Conservation (phyloP, 2,113 vertebrate species). For the Tonatia bakeri region DNA sequence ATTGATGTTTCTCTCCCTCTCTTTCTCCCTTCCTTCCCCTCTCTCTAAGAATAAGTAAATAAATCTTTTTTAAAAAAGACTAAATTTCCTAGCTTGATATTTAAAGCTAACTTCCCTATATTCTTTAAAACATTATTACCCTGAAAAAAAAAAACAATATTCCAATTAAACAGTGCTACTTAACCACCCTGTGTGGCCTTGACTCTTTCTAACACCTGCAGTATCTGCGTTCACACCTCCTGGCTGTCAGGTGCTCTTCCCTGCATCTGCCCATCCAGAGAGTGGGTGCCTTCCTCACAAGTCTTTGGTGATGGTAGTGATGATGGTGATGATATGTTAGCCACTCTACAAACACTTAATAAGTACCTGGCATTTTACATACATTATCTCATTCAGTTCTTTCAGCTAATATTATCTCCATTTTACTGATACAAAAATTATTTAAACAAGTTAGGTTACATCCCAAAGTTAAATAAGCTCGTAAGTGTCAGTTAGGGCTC, state of each 20-base stretch:
- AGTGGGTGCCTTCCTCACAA: constrained; percentile 10
- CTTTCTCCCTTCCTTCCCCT: no score
- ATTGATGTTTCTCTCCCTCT: no score
- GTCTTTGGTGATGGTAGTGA: background rate
- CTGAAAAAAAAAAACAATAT: background rate
- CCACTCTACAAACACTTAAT: background rate
- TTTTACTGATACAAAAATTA: background rate
- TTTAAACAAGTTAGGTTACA: background rate
- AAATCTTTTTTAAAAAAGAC: background rate
- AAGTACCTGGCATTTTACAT: background rate
- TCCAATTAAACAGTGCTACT: background rate
- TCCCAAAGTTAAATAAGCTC: background rate
- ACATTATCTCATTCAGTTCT: background rate
- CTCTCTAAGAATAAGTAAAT: no score
- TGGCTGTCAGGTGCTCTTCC: background rate
- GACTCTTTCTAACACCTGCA: background rate
- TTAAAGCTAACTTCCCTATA: background rate
- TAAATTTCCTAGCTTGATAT: background rate
- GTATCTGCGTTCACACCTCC: background rate
- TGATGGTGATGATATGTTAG: background rate
- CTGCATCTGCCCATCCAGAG: background rate
- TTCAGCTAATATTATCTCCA: background rate
- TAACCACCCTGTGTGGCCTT: background rate
- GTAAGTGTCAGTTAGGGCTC: background rate
- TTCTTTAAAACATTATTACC: background rate